Conservation (phyloP, 2,113 vertebrate species). For the Eudorcas thomsonii region DNA sequence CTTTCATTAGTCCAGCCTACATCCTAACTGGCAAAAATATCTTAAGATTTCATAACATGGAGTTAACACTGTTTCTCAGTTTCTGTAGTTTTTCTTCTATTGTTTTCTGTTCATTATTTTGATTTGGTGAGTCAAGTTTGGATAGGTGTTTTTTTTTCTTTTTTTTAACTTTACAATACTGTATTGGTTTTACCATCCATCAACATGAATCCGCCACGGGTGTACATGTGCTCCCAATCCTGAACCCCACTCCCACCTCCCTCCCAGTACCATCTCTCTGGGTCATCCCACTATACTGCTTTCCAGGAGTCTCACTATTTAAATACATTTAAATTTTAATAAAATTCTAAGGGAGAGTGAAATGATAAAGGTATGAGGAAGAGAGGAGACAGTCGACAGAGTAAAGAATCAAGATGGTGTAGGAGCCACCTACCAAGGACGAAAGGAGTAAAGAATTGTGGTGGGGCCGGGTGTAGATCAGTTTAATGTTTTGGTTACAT, state of each 20-base stretch:
- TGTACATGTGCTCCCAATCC: too few species aligned
- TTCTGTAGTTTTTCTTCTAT: neutral
- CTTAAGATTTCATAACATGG: neutral
- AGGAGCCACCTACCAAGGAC: neutral
- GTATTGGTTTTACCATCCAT: too few species aligned
- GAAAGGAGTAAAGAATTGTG: neutral
- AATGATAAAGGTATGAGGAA: neutral
- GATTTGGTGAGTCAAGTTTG: neutral
- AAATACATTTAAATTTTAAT: neutral
- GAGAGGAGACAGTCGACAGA: neutral
- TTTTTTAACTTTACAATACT: neutral
- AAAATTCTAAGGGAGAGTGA: neutral
- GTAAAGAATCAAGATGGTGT: neutral
- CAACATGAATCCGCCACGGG: too few species aligned
- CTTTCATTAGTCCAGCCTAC: neutral
- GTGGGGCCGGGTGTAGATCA: neutral
- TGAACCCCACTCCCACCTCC: too few species aligned
- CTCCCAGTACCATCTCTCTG: too few species aligned
- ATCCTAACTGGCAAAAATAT: neutral
- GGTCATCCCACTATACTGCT: neutral
- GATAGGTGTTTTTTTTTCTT: neutral
- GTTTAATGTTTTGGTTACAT: neutral
- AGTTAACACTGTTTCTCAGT: neutral
- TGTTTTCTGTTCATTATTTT: neutral
- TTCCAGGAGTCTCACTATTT: neutral